These are phyloP conservation scores for Dendrolimus punctatus DNA, from an alignment of 1,140 invertebrate species.

Conservation along the genomic window DNA sequence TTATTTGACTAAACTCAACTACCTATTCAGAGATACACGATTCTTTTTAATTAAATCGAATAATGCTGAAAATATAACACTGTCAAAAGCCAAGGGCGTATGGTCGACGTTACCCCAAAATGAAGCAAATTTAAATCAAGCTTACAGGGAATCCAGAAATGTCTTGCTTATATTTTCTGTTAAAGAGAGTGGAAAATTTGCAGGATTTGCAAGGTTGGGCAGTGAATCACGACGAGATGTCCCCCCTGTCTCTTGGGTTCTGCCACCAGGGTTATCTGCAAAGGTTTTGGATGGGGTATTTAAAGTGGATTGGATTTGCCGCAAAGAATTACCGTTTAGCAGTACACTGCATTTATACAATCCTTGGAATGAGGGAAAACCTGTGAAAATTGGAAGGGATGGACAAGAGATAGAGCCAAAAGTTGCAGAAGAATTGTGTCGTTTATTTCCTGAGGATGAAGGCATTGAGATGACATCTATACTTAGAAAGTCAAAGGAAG, in stretches of 20 bases:
- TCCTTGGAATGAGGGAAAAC: constrained; percentile 98
- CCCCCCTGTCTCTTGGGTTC: constrained; percentile 92
- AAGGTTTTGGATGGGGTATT: constrained; percentile 96
- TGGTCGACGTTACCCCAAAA: constrained; percentile 99
- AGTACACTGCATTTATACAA: constrained; percentile 96
- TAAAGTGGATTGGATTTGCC: constrained; percentile 96
- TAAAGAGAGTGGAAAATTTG: constrained; percentile 96
- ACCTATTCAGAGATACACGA: constrained; percentile 93
- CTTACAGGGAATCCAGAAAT: constrained; percentile 92
- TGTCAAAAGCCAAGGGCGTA: constrained; percentile 96
- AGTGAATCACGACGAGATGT: constrained; percentile 92
- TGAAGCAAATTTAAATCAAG: constrained; percentile 96
- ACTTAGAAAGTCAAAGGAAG: constrained; percentile 90
- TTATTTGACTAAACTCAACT: constrained; percentile 92
- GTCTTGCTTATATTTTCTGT: constrained; percentile 97
- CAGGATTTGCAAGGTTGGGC: constrained; percentile 92
- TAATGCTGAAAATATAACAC: constrained; percentile 95
- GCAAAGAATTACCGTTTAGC: constrained; percentile 94
- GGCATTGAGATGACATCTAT: constrained; percentile 93
- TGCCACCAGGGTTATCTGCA: constrained; percentile 94
- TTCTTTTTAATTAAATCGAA: constrained; percentile 99
- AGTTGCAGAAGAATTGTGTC: constrained; percentile 94
- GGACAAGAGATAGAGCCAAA: constrained; percentile 98
- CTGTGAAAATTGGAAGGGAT: constrained; percentile 98
- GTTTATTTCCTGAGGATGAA: constrained; percentile 95